These are phyloP conservation scores for Lepidonotus clava DNA, from an alignment of 2,888 invertebrate species.

Conservation along the genomic window DNA sequence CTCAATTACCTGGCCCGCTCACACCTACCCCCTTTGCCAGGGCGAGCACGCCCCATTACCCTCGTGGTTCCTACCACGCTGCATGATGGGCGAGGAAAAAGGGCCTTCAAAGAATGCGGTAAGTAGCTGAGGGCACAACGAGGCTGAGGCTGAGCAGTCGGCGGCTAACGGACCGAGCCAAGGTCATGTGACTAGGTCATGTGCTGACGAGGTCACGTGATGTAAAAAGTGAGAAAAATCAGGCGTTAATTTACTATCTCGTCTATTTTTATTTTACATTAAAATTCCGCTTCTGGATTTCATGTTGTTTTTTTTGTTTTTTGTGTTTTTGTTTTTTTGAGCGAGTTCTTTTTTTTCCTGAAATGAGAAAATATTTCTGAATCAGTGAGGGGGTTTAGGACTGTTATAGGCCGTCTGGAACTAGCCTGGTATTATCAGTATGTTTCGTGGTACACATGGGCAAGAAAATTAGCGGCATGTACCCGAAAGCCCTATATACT, in stretches of 20 bases:
- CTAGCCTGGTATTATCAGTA: too few species aligned
- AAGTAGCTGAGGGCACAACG: background rate
- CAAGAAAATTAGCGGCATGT: too few species aligned
- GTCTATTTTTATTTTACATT: too few species aligned
- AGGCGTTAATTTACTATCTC: background rate
- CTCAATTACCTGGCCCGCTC: conserved; percentile 46
- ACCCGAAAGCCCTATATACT: too few species aligned
- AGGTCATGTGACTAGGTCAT: conserved; percentile 41
- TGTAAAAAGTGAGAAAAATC: background rate
- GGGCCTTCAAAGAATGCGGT: conserved; percentile 1
- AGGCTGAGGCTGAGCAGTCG: conserved; percentile 15
- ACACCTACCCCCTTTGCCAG: conserved; percentile 1
- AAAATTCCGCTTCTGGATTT: too few species aligned
- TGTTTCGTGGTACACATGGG: too few species aligned
- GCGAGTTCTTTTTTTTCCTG: too few species aligned
- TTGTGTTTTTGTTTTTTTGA: too few species aligned
- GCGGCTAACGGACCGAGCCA: background rate
- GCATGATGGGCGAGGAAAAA: background rate
- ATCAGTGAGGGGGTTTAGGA: too few species aligned
- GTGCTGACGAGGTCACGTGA: conserved; percentile 7
- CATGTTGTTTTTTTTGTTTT: too few species aligned
- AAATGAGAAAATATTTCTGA: too few species aligned
- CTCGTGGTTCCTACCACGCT: conserved; percentile 6
- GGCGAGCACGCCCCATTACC: conserved; percentile 26
- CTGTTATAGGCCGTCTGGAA: too few species aligned